phyloP scores from a whole-genome alignment of 1,140 invertebrate species.

The Drosophila teissieri region DNA sequence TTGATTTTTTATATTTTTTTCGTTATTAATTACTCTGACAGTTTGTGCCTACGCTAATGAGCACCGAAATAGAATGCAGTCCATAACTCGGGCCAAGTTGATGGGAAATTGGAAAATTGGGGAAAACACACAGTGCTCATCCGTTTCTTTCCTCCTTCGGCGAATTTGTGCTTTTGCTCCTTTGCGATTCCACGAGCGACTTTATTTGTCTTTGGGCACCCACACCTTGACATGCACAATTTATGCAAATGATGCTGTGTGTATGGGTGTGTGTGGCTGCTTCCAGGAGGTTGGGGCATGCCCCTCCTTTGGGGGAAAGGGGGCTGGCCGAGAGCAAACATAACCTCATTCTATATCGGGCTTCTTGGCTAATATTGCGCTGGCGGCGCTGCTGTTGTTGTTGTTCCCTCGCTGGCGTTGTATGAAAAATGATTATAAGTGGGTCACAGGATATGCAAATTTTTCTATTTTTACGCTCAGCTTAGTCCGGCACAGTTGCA shows the following conservation, averaged over 20 bases:
- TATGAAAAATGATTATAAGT: slow-evolving; percentile 82
- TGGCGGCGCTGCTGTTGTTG: slow-evolving; percentile 26
- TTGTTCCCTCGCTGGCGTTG: slow-evolving; percentile 63
- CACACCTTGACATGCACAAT: slow-evolving; percentile 50
- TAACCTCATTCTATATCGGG: slow-evolving; percentile 65
- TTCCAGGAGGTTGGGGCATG: slow-evolving; percentile 10
- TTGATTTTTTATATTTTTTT: not conserved
- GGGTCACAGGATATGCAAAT: slow-evolving; percentile 83
- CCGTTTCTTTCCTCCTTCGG: not conserved
- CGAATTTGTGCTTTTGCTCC: slow-evolving; percentile 1
- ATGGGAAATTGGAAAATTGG: slow-evolving; percentile 39
- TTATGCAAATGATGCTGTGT: slow-evolving; percentile 71
- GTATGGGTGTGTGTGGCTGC: slow-evolving; percentile 31
- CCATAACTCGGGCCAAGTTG: slow-evolving; percentile 61
- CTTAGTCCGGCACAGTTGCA: slow-evolving; percentile 55
- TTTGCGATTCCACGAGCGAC: slow-evolving; percentile 4
- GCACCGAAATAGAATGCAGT: slow-evolving; percentile 70
- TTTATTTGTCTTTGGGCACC: slow-evolving; percentile 46
- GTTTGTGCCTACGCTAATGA: slow-evolving; percentile 70
- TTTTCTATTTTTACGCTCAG: slow-evolving; percentile 78
- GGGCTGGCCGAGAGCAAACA: slow-evolving; percentile 54
- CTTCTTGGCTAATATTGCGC: slow-evolving; percentile 56
- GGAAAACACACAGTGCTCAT: not conserved
- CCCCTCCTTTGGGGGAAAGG: too few species aligned
- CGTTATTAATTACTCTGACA: slow-evolving; percentile 76